Evolutionary conservation across 1,140 invertebrate genomes (phyloP).

Genomic region (Drosophila equinoxialis): DNA sequence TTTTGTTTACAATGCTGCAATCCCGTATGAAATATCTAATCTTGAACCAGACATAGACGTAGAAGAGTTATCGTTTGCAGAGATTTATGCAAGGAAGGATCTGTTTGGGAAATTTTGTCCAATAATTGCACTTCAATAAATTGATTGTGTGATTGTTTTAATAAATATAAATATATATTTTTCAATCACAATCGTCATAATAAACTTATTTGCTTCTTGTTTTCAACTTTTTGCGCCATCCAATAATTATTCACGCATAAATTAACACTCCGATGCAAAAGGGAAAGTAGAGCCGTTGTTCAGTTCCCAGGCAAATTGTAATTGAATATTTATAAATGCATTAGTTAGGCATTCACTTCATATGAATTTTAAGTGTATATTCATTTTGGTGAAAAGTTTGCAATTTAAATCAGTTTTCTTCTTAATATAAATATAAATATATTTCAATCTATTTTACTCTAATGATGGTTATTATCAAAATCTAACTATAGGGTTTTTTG

Average conservation of each 20-base stretch:
- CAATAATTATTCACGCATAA: constrained; percentile 56
- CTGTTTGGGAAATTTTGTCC: constrained; percentile 14
- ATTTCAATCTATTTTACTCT: too few relatives aligned
- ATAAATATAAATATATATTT: background rate
- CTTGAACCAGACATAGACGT: background rate
- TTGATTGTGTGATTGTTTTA: constrained; percentile 34
- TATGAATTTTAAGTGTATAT: constrained; percentile 48
- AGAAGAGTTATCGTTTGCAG: constrained; percentile 8
- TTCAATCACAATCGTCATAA: constrained; percentile 35
- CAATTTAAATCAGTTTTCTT: too few relatives aligned
- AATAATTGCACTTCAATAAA: constrained; percentile 24
- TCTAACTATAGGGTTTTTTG: too few relatives aligned
- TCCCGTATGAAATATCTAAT: constrained; percentile 37
- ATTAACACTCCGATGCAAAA: constrained; percentile 36
- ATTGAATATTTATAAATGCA: constrained; percentile 65
- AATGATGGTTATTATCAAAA: too few relatives aligned
- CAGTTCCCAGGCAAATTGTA: constrained; percentile 47
- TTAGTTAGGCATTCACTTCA: constrained; percentile 21
- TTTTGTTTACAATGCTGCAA: background rate
- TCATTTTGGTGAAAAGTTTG: constrained; percentile 24
- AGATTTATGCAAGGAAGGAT: constrained; percentile 1
- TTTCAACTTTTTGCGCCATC: constrained; percentile 45
- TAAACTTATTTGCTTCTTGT: constrained; percentile 14
- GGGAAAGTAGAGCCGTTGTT: constrained; percentile 53
- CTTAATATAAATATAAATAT: too few relatives aligned